Conservation (phyloP, 2,797 vertebrate species). For the Mycteria americana region DNA sequence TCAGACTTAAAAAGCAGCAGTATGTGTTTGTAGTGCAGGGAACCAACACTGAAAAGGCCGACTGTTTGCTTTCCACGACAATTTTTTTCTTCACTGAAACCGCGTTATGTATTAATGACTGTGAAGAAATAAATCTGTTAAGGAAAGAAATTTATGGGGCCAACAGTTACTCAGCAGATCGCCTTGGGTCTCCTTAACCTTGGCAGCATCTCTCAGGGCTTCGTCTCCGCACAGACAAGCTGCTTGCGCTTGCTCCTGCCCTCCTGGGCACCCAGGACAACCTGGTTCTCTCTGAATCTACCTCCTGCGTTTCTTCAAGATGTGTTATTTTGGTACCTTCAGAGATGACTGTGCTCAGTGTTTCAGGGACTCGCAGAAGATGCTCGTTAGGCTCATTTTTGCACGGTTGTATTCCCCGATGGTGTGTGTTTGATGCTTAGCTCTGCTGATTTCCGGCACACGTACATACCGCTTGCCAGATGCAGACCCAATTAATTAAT, state of each 20-base stretch:
- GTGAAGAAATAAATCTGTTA: slow-evolving; percentile 17
- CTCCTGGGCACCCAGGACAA: neutral
- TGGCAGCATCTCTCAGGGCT: neutral
- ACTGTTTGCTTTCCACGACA: neutral
- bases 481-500: neutral
- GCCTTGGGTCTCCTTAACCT: slow-evolving; percentile 7
- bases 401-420: neutral
- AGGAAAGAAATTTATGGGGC: neutral
- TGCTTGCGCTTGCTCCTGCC: neutral
- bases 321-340: neutral
- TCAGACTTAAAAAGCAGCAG: neutral
- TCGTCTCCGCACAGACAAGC: neutral
- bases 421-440: neutral
- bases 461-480: neutral
- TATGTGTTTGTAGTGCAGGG: neutral
- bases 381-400: neutral
- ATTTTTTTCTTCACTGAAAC: neutral
- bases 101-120: neutral
- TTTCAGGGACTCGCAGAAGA: neutral
- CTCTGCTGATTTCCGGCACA: neutral
- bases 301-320: neutral
- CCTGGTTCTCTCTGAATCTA: neutral
- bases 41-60: neutral
- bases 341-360: neutral
- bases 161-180: neutral